Conservation (phyloP, 2,113 vertebrate species). For the Erinaceus europaeus region DNA sequence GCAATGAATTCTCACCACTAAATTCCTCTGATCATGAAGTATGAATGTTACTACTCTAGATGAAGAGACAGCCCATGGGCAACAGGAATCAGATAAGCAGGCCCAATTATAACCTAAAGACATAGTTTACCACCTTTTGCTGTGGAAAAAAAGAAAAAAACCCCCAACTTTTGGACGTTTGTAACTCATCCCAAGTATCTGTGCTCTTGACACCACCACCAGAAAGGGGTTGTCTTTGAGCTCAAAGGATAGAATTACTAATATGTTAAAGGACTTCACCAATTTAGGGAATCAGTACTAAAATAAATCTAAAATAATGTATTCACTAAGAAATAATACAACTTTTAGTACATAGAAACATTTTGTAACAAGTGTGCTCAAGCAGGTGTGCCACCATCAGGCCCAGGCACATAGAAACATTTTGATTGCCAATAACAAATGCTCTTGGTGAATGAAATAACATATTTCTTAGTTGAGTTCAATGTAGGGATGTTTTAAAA, state of each 20-base stretch:
- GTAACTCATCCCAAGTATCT: conserved; percentile 22
- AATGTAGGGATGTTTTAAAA: conserved; percentile 25
- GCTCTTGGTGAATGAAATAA: conserved; percentile 29
- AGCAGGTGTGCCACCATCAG: too few species aligned
- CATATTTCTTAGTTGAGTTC: conserved; percentile 14
- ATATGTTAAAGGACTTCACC: conserved; percentile 5
- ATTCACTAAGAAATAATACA: conserved; percentile 39
- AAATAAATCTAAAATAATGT: conserved; percentile 45
- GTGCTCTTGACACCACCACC: not conserved
- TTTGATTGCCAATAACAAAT: conserved; percentile 38
- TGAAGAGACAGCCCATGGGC: not conserved
- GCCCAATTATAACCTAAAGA: not conserved
- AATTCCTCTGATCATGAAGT: not conserved
- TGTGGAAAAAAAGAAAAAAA: conserved; percentile 2
- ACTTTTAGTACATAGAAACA: not conserved
- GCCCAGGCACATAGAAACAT: conserved; percentile 39
- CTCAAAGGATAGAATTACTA: not conserved
- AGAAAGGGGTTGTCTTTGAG: not conserved
- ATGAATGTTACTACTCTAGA: not conserved
- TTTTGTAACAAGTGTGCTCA: too few species aligned
- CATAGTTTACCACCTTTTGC: not conserved
- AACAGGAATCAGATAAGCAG: not conserved
- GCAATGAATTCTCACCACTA: too few species aligned
- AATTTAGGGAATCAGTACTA: not conserved
- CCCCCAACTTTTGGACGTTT: not conserved